phyloP scores from a whole-genome alignment of 2,113 vertebrate genomes.

The Phylloscopus trochiloides region DNA sequence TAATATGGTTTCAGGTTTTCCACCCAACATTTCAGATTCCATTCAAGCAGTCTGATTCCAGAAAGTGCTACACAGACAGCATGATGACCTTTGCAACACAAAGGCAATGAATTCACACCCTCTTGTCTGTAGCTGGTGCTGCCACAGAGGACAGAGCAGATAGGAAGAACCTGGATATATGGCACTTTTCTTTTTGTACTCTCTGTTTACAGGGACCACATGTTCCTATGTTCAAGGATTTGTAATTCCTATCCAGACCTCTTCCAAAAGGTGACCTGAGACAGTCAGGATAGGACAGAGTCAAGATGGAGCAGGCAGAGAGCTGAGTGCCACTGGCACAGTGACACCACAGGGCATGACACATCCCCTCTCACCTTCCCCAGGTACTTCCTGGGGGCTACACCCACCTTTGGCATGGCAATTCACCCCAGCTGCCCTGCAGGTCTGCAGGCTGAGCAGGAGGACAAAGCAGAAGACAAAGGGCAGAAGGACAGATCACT shows the following conservation, averaged over 20 bases:
- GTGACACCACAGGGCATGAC: neutral
- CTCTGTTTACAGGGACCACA: neutral
- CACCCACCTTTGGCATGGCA: neutral
- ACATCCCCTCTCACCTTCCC: neutral
- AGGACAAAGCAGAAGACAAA: neutral
- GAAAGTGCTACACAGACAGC: neutral
- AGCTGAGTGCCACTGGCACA: neutral
- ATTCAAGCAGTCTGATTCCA: neutral
- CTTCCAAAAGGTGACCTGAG: neutral
- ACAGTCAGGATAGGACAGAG: neutral
- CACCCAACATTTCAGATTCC: neutral
- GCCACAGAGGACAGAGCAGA: neutral
- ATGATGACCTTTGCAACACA: neutral
- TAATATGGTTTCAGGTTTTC: neutral
- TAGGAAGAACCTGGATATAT: neutral
- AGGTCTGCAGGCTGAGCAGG: neutral
- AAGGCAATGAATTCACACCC: neutral
- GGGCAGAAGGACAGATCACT: neutral
- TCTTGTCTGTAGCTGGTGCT: neutral
- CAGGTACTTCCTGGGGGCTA: neutral
- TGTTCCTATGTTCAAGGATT: neutral
- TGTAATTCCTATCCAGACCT: neutral
- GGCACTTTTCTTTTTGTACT: neutral
- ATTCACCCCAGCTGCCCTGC: neutral
- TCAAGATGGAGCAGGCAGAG: neutral